Base-by-base conservation (phyloP, 2,113 vertebrate species). In the Polypterus bichir region DNA sequence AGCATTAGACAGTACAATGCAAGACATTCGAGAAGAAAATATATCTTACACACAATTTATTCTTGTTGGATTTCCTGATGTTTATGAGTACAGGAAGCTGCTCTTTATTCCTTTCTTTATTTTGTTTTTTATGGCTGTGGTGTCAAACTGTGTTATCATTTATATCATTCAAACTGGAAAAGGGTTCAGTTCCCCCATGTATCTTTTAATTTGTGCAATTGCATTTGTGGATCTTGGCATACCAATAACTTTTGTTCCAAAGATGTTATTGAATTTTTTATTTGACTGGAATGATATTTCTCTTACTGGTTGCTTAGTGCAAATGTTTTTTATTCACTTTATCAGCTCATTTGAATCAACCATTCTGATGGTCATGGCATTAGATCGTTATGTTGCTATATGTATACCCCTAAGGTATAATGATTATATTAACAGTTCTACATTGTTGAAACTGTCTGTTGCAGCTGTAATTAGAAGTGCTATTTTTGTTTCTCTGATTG, bases 251-350 rank as follows among this genome's bases (percentile, higher is more conserved):
- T 59, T 70, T 48, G 45, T 27, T 6, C 88, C 88, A 1, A 69
- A 71, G 55, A 74, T 81, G 73, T 67, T 89, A 3, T 63, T 86
- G 3, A 52, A 64, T 48, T 72, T 91, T 54, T 71, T 84, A 5
- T 60, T 76, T 1, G 62, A 54, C 60, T 57, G 71, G 66, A 71
- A 76, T 48, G 46, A 10, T 11, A 78, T 89, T 68, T 87, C 82
- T 0, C 54, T 86, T 65, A 52, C 66, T 0, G 66, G 69, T 53
- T 91, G 89, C 66, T 62, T 89, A 64, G 65, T 73, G 9, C 90
- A 92, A 68, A 91, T 89, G 86, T 89, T 91, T 70, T 71, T 79
- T 57, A 81, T 85, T 46, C 85, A 89, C 65, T 83, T 88, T 67
- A 74, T 86, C 61, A 85, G 81, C 0, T 86, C 83, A 0, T 52